phyloP scores from a whole-genome alignment of 2,113 vertebrate species.

The Etia nguti region DNA sequence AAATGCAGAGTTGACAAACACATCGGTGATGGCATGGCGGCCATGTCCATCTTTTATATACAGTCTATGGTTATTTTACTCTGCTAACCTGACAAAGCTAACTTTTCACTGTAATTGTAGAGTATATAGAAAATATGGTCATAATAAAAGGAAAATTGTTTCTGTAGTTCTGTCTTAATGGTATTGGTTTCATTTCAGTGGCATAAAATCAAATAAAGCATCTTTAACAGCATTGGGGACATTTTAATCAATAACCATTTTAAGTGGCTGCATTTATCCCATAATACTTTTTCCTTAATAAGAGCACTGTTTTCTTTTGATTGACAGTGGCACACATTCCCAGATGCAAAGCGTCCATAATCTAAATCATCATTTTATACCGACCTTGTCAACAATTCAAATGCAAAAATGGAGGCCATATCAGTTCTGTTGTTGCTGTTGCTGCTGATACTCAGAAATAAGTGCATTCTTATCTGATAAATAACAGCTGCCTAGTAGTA shows the following conservation, averaged over 20 bases:
- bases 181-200: not conserved
- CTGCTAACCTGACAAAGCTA: not conserved
- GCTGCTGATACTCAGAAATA: not conserved
- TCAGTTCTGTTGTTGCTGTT: not conserved
- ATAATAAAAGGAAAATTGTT: not conserved
- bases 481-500: not conserved
- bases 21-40: not conserved
- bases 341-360: not conserved
- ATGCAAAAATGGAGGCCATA: not conserved
- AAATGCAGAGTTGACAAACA: not conserved
- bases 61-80: not conserved
- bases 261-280: not conserved
- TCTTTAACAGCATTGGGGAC: not conserved
- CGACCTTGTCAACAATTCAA: not conserved
- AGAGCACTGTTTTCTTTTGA: not conserved
- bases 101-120: not conserved
- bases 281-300: not conserved
- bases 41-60: not conserved
- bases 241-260: not conserved
- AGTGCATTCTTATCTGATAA: not conserved
- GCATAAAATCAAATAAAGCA: not conserved
- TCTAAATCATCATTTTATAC: not conserved
- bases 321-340: constrained; percentile 9
- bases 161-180: not conserved
- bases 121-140: not conserved